Base-by-base conservation (phyloP, 2,888 invertebrate genomes). In the Eupithecia pulchellata region DNA sequence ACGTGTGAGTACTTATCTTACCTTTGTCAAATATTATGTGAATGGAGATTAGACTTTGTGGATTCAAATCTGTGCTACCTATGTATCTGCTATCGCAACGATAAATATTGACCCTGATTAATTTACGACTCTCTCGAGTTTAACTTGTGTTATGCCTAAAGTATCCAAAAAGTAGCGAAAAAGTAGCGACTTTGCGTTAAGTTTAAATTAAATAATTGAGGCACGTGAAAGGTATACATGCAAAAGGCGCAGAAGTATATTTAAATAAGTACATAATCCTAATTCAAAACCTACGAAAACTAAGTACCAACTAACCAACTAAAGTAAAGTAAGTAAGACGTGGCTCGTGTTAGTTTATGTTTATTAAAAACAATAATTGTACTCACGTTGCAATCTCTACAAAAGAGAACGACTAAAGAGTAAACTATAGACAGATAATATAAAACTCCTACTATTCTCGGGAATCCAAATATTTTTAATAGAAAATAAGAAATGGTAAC, bases 31-130 rank as follows among this genome's bases (percentile, higher is more conserved):
- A 72, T 58, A 67, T 74, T 72, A 70, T 68, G 65, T 55, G 67
- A 70, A 68, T 25, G 47, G 27, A 42, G 70, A 69, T 76, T 70
- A 64, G 17, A 32, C 69, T 73, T 67, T 70, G 71, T 74, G 42
- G 71, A 69, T 71, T 57, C 57, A 57, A 72, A 63, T 74, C 70
- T 30, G n/a, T n/a, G 30, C 58, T 32, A 17, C 58, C 29, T 65
- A 70, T n/a, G n/a, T n/a, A n/a, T 70, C 17, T 69, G 60, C 64
- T 77, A 77, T 77, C 77, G 69, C 20, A 14, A 55, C 66, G 57
- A 27, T 64, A 71, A 75, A 76, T 64, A 75, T 75, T 72, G 64
- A 74, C 66, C 69, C 63, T 52, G 64, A 66, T 65, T 74, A 72
- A 75, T 75, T 75, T 77, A 74, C 70, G 66, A 57, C 32, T 32